Evolutionary conservation across 2,113 vertebrate genomes (phyloP).

Genomic region (Rhabdomys dilectus): DNA sequence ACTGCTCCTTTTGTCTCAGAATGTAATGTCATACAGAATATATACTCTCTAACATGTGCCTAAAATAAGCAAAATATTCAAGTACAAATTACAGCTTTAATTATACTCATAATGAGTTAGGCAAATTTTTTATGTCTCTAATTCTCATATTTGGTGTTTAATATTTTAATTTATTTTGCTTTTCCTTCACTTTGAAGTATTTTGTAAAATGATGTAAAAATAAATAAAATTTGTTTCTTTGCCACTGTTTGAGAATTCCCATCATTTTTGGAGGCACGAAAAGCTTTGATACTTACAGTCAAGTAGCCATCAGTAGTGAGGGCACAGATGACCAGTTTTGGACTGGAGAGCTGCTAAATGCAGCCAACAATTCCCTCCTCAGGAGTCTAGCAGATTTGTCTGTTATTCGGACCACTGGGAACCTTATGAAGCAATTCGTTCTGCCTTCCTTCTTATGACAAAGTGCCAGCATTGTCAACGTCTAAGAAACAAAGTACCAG

Average conservation of each 20-base stretch:
- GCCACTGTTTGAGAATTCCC: background rate
- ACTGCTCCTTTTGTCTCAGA: background rate
- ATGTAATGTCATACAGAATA: background rate
- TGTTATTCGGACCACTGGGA: slow-evolving; percentile 55
- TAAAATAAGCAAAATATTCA: slow-evolving; percentile 19
- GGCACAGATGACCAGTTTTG: slow-evolving; percentile 61
- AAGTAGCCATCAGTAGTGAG: slow-evolving; percentile 27
- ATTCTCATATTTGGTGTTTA: slow-evolving; percentile 27
- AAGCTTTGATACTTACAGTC: slow-evolving; percentile 35
- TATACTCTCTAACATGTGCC: background rate
- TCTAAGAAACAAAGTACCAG: slow-evolving; percentile 32
- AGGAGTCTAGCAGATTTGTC: slow-evolving; percentile 73
- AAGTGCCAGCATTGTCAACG: slow-evolving; percentile 63
- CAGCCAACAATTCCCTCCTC: slow-evolving; percentile 55
- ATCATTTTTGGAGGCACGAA: background rate
- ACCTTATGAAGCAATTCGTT: slow-evolving; percentile 65
- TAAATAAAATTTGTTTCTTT: slow-evolving; percentile 16
- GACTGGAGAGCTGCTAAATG: slow-evolving; percentile 45
- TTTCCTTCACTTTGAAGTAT: slow-evolving; percentile 32
- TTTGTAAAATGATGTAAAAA: slow-evolving; percentile 46
- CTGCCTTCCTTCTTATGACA: slow-evolving; percentile 53
- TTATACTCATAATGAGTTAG: background rate
- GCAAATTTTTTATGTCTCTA: slow-evolving; percentile 5
- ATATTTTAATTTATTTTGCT: background rate
- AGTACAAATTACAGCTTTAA: slow-evolving; percentile 6